phyloP scores from a whole-genome alignment of 2,888 invertebrate genomes.

The Dryocosmus kuriphilus region DNA sequence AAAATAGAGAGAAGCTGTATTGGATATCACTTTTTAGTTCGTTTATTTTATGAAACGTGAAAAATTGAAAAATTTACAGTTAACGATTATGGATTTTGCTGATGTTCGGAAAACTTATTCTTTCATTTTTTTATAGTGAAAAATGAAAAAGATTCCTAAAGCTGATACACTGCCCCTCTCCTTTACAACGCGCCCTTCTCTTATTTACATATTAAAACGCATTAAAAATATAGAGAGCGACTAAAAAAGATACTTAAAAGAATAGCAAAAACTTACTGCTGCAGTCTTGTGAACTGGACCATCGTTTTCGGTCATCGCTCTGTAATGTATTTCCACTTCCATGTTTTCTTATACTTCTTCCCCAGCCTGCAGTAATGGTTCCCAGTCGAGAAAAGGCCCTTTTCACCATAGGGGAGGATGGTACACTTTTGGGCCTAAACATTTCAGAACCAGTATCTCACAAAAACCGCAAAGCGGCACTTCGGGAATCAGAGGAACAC shows the following conservation, averaged over 20 bases:
- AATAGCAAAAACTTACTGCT: conserved; percentile 83
- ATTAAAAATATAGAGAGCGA: too few species aligned
- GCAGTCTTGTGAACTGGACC: conserved; percentile 95
- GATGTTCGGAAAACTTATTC: too few species aligned
- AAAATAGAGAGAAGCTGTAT: too few species aligned
- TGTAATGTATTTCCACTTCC: conserved; percentile 89
- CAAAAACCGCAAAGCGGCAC: conserved; percentile 76
- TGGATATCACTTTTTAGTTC: too few species aligned
- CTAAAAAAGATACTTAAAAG: neutral
- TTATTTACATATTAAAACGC: too few species aligned
- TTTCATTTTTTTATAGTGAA: too few species aligned
- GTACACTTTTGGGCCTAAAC: conserved; percentile 92
- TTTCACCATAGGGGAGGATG: conserved; percentile 96
- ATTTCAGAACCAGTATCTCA: conserved; percentile 77
- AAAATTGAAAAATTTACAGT: too few species aligned
- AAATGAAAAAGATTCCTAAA: too few species aligned
- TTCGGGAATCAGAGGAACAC: conserved; percentile 67
- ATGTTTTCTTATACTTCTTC: conserved; percentile 90
- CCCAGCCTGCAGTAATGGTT: conserved; percentile 94
- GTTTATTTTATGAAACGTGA: too few species aligned
- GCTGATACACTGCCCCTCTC: too few species aligned
- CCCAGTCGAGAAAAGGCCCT: conserved; percentile 94
- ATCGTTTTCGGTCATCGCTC: conserved; percentile 93
- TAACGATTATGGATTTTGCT: too few species aligned
- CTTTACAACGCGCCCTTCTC: too few species aligned